Evolutionary conservation across 2,888 invertebrate genomes (phyloP).

Genomic region (Sinelater perroti): DNA sequence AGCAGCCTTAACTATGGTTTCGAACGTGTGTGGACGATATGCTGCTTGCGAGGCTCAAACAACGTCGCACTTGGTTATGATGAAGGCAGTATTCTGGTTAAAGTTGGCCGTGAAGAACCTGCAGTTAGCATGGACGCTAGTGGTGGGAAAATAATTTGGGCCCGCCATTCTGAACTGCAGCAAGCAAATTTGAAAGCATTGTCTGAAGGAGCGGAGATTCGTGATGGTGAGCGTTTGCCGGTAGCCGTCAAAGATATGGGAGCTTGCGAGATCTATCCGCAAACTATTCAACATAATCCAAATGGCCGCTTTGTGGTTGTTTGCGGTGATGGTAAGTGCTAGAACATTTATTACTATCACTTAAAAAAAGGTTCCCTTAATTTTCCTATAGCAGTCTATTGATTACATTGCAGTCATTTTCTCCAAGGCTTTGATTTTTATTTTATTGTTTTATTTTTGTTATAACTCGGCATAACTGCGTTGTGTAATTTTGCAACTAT

Average conservation of each 20-base stretch:
- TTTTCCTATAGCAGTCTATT: too few species aligned
- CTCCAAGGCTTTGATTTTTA: too few species aligned
- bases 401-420: too few species aligned
- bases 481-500: too few species aligned
- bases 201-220: slow-evolving; percentile 79
- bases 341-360: too few species aligned
- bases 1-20: slow-evolving; percentile 97
- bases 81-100: slow-evolving; percentile 95
- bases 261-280: slow-evolving; percentile 98
- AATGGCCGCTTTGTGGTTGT: slow-evolving; percentile 95
- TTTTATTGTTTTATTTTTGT: too few species aligned
- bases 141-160: slow-evolving; percentile 99
- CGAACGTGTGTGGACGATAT: slow-evolving; percentile 97
- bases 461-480: too few species aligned
- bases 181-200: slow-evolving; percentile 92
- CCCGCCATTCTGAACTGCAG: slow-evolving; percentile 97
- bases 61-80: slow-evolving; percentile 98
- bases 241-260: slow-evolving; percentile 99
- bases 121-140: slow-evolving; percentile 99
- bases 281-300: slow-evolving; percentile 97
- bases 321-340: slow-evolving; percentile 92
- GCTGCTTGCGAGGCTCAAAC: slow-evolving; percentile 91
- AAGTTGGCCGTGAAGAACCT: slow-evolving; percentile 97
- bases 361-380: too few species aligned
- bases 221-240: slow-evolving; percentile 92